Percentiles rank a stretch among this genome's conserved stretches.
Evolutionary conservation across 2,113 vertebrate genomes (phyloP).

Genomic region (Camelus bactrianus): DNA sequence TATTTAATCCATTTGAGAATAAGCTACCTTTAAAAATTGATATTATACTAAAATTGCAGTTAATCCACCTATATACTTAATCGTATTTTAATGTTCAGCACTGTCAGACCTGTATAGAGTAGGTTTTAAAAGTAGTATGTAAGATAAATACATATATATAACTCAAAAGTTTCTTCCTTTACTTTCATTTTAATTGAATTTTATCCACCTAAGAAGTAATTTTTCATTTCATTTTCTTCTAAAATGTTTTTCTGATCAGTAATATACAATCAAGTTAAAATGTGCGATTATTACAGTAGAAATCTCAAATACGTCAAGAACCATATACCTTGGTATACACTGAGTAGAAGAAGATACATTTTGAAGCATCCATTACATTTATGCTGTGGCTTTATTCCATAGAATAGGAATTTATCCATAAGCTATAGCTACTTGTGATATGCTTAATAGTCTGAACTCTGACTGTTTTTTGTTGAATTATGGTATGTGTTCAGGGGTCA

Average conservation of each 20-base stretch:
- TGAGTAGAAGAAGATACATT: not conserved
- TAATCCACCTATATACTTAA: not conserved
- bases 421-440: not conserved
- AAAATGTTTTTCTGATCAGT: constrained; percentile 1
- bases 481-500: not conserved
- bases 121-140: not conserved
- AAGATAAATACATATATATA: not conserved
- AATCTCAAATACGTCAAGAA: not conserved
- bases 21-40: constrained; percentile 15
- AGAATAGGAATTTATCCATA: not conserved
- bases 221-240: constrained; percentile 38
- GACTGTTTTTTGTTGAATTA: not conserved
- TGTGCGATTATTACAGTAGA: not conserved
- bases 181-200: constrained; percentile 49
- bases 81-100: not conserved
- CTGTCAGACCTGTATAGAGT: not conserved
- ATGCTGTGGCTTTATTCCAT: not conserved
- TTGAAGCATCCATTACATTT: not conserved
- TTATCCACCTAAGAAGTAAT: not conserved
- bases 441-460: not conserved
- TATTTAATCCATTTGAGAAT: constrained; percentile 25
- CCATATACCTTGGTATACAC: not conserved
- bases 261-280: constrained; percentile 20
- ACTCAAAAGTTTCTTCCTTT: not conserved
- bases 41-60: constrained; percentile 30